A percentile compares a stretch with the other conserved stretches of the same genome.
These are phyloP conservation scores for Hepsetus odoe DNA, from an alignment of 2,113 vertebrate genomes.

Conservation along the genomic window DNA sequence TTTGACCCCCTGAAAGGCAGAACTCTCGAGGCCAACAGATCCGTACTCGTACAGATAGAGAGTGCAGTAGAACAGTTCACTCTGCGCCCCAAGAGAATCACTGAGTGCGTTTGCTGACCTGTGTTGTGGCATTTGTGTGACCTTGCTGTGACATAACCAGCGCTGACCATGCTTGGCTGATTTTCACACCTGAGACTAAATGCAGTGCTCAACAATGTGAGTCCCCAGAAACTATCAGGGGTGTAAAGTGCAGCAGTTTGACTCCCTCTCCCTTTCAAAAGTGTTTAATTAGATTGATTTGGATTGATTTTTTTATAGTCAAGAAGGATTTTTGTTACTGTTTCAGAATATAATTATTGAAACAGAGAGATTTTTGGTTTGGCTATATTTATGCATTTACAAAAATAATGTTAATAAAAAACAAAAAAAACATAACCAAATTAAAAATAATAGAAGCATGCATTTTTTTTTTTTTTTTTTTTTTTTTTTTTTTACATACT, in stretches of 20 bases:
- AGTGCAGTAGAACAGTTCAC: background rate
- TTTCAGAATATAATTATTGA: too few relatives aligned
- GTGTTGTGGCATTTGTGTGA: background rate
- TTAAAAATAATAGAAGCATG: too few relatives aligned
- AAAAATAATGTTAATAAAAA: too few relatives aligned
- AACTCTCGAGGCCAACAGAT: background rate
- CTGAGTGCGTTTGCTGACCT: background rate
- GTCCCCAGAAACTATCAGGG: background rate
- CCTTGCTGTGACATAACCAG: slow-evolving; percentile 11
- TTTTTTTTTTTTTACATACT: too few relatives aligned
- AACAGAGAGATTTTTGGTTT: too few relatives aligned
- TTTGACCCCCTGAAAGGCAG: background rate
- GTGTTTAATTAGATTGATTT: too few relatives aligned
- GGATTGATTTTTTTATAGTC: too few relatives aligned
- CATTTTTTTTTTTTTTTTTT: background rate
- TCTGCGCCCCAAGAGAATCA: background rate
- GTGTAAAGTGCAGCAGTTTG: background rate
- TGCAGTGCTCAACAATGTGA: background rate
- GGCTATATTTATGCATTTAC: too few relatives aligned
- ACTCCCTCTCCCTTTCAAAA: too few relatives aligned
- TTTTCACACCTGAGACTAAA: slow-evolving; percentile 1
- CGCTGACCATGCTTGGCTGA: background rate
- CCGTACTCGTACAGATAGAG: background rate
- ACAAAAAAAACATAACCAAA: too few relatives aligned
- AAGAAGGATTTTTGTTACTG: too few relatives aligned